A percentile compares a stretch with the other conserved stretches of the same genome.
Conservation (phyloP, 2,797 vertebrate genomes). For the Phataginus tetradactyla region DNA sequence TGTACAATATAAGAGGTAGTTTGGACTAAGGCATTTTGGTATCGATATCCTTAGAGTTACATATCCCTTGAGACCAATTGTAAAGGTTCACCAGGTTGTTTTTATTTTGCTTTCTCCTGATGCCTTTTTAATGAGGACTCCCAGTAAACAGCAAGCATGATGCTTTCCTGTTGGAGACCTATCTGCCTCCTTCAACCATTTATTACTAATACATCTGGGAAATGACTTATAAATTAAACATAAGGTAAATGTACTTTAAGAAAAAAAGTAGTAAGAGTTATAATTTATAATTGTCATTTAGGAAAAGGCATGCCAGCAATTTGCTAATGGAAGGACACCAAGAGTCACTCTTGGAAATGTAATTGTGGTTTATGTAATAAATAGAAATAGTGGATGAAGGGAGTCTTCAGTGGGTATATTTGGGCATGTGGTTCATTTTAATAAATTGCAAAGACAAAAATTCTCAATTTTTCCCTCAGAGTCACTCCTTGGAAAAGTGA, state of each 20-base stretch:
- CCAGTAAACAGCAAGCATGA: conserved; percentile 85
- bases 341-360: conserved; percentile 73
- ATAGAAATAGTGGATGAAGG: conserved; percentile 70
- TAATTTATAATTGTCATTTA: conserved; percentile 81
- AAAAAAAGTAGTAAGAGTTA: conserved; percentile 69
- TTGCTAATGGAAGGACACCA: conserved; percentile 82
- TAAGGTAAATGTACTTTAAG: conserved; percentile 88
- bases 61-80: conserved; percentile 87
- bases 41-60: conserved; percentile 81
- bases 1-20: conserved; percentile 49
- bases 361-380: conserved; percentile 75
- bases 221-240: conserved; percentile 91
- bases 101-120: conserved; percentile 87
- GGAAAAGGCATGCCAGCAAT: conserved; percentile 72
- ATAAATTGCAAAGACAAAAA: conserved; percentile 10
- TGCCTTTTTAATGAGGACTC: conserved; percentile 91
- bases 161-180: conserved; percentile 87
- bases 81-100: conserved; percentile 88
- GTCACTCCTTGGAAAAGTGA: neutral
- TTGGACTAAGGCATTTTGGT: conserved; percentile 69
- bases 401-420: neutral
- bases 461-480: neutral
- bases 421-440: conserved; percentile 50
- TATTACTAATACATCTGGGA: conserved; percentile 88
- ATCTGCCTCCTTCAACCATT: conserved; percentile 88